These are phyloP conservation scores for Peromyscus polionotus DNA, from an alignment of 2,113 vertebrate species.

Conservation along the genomic window DNA sequence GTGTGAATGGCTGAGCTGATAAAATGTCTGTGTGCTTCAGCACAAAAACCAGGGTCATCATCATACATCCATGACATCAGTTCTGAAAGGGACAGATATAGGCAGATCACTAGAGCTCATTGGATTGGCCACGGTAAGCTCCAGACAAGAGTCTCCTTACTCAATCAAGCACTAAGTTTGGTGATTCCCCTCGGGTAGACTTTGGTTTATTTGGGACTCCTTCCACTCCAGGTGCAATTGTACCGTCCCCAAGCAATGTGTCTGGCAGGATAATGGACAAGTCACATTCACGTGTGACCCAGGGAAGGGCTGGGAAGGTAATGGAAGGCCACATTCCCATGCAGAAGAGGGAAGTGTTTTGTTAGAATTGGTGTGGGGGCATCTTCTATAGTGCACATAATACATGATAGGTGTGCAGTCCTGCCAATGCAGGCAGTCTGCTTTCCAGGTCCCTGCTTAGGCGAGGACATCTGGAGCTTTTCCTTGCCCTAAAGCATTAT, in stretches of 20 bases:
- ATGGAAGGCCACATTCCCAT: not conserved
- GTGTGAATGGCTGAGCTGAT: not conserved
- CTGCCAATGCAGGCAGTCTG: not conserved
- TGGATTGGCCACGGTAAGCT: not conserved
- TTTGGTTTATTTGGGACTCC: not conserved
- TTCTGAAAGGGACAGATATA: not conserved
- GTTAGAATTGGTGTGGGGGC: not conserved
- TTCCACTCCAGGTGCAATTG: not conserved
- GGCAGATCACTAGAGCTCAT: not conserved
- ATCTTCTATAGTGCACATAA: not conserved
- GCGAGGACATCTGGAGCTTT: too few species aligned
- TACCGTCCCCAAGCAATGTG: not conserved
- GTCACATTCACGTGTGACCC: too few species aligned
- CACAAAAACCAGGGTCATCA: not conserved
- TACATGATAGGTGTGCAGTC: not conserved
- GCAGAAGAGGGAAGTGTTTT: not conserved
- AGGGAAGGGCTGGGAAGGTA: not conserved
- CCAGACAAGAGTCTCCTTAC: not conserved
- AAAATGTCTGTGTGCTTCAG: not conserved
- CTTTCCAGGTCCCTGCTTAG: not conserved
- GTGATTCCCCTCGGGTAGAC: not conserved
- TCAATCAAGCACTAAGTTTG: not conserved
- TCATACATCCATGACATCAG: not conserved
- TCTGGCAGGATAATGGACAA: not conserved
- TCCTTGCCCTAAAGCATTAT: not conserved